Base-by-base conservation (phyloP, 2,888 invertebrate species). In the Spodoptera picta region DNA sequence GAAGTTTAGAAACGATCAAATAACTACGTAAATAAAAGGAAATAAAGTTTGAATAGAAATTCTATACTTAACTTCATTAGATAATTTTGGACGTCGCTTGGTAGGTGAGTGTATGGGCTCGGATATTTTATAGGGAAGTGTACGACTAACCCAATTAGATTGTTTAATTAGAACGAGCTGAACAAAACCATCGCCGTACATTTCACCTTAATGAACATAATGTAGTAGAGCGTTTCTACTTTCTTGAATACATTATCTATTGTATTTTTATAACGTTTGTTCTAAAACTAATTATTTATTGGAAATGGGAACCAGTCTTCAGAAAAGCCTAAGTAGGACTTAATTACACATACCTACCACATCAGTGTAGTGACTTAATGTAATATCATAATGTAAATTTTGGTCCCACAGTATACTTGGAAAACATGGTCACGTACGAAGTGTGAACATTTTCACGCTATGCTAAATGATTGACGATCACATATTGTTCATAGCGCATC, bases 91-190 rank as follows among this genome's bases (percentile, higher is more conserved):
- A 31, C 3, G 11, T 23, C 12, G 27, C 48, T 67, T 68, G 31
- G 12, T 46, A 36, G 51, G 54, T 41, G 56, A 45, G 42, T 44
- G 48, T 63, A 60, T 65, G 65, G 60, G 58, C 58, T 60, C 31
- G 12, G 31, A 36, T 60, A 49, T 73, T 71, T 75, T 71, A 70
- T 75, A 65, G 56, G 57, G 56, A 75, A 77, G 55, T 50, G 49
- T 66, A 41, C 70, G 55, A 65, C 77, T 82, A 82, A 84, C 82
- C 82, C 79, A 83, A 85, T 85, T 85, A 83, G 66, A 80, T 83
- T 85, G 75, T 80, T 79, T 79, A 81, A 85, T 80, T 84, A 82
- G 80, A 81, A 74, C 74, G 70, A 65, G 19, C 36, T 14, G 23
- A 55, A 60, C 48, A 56, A 61, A 43, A 46, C 52, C 51, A 31